These are phyloP conservation scores for Nyctibius grandis DNA, from an alignment of 2,797 vertebrate species.

Conservation along the genomic window DNA sequence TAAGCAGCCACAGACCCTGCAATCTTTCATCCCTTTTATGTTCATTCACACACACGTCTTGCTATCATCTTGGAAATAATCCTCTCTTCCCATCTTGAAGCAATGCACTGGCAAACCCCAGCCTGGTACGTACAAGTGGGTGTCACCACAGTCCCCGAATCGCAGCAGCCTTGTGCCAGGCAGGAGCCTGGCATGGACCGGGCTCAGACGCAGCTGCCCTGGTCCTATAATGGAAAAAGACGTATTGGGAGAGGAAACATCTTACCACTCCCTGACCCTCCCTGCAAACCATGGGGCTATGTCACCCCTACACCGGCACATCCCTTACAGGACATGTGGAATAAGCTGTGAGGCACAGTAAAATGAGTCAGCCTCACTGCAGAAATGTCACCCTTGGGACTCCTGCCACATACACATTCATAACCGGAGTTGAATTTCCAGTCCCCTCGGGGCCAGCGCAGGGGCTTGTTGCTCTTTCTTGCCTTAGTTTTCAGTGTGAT, in stretches of 20 bases:
- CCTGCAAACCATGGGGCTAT: not conserved
- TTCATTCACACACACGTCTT: not conserved
- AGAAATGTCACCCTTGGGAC: conserved; percentile 2
- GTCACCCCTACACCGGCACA: not conserved
- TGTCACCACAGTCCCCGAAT: not conserved
- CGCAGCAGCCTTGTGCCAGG: not conserved
- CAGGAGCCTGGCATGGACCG: fast-evolving
- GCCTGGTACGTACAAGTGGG: fast-evolving
- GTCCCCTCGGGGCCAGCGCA: fast-evolving
- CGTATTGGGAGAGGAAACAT: not conserved
- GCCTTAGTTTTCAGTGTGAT: not conserved
- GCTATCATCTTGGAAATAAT: not conserved
- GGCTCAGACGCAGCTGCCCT: not conserved
- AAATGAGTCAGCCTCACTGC: not conserved
- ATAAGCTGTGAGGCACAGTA: not conserved
- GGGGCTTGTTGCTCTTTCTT: conserved; percentile 12
- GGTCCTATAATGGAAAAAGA: not conserved
- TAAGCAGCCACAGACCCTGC: fast-evolving
- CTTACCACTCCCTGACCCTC: not conserved
- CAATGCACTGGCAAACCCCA: not conserved
- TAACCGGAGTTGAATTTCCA: not conserved
- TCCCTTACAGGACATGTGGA: not conserved
- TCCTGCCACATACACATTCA: conserved; percentile 1
- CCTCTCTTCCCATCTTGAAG: not conserved
- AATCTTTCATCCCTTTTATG: not conserved